Evolutionary conservation across 2,888 invertebrate genomes (phyloP), one percentile per base, ranked within the genome.

Genomic region (Cynaeus angustus): DNA sequence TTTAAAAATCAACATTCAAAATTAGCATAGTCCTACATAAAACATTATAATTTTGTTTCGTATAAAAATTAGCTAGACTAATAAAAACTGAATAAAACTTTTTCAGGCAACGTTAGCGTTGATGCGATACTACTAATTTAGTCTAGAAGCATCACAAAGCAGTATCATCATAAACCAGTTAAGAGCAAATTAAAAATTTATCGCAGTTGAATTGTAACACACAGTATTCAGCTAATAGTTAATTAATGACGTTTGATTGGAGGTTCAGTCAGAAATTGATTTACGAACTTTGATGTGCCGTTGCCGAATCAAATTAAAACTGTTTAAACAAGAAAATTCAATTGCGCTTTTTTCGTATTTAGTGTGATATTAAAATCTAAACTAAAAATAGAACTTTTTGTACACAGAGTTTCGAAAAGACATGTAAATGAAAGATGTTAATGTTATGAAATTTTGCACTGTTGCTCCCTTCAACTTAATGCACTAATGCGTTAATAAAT

Each of bases 211-310:
- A 38, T 21, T 21, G 21, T 55, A 14, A 10, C 38, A 12, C n/a
- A 46, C 46, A 16, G 55, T 55, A 38, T 55, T 55, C 37, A 13
- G 55, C 55, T 38, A 16, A 55, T 55, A 55, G 14, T 55, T 55
- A 55, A 12, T 30, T 55, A 41, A 37, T 55, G 38, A 10, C 14
- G 33, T 33, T 46, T 46, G 46, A 46, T 46, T 46, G 16, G 46
- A 46, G 46, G 16, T 21, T 46, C 26, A 9, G 16, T 9, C 46
- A 46, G 46, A 46, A 26, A 46, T 46, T 46, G 46, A 46, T 46
- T 46, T 46, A 16, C 26, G n/a, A 9, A 46, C 16, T n/a, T 46
- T 46, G 46, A 46, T 16, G 16, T 46, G 41, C 3, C 41, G 41
- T 12, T 41, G 12, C 41, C 10, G 10, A 41, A 41, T 41, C 10